Percentiles rank a stretch among this genome's conserved stretches.
These are phyloP conservation scores for Pectinophora gossypiella DNA, from an alignment of 1,140 invertebrate species.

Conservation along the genomic window DNA sequence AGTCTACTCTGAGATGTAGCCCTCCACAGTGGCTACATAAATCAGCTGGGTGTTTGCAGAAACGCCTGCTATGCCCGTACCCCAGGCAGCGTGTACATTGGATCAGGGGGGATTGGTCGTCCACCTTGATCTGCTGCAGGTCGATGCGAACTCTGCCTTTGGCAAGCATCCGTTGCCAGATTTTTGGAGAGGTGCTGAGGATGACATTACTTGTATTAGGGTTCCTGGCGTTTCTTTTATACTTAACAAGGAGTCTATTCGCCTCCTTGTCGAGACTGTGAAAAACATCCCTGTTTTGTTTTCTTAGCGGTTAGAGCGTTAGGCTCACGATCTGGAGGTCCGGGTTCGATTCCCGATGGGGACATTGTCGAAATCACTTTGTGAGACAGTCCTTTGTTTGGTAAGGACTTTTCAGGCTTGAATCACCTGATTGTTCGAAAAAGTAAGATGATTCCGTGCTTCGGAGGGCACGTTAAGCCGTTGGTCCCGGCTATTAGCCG, in stretches of 20 bases:
- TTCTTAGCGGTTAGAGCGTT: no score
- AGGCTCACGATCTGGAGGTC: no score
- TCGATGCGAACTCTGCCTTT: background rate
- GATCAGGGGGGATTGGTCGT: slow-evolving; percentile 12
- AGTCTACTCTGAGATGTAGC: background rate
- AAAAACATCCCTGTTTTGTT: slow-evolving; percentile 6
- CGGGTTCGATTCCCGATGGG: no score
- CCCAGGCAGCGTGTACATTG: slow-evolving; percentile 11
- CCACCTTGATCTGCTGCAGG: background rate
- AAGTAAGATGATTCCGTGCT: no score
- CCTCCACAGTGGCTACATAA: slow-evolving; percentile 6
- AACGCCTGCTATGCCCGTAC: slow-evolving; percentile 9
- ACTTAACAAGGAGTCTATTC: background rate
- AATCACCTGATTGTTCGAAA: no score
- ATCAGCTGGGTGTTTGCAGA: slow-evolving; percentile 7
- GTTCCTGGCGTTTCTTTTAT: slow-evolving; percentile 6
- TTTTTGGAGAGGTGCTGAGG: background rate
- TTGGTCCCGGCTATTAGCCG: no score
- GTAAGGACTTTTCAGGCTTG: no score
- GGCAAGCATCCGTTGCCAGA: background rate
- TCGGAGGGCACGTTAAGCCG: no score
- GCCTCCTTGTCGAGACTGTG: background rate
- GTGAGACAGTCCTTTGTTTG: no score
- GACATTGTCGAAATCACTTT: no score
- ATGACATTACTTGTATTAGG: background rate